Evolutionary conservation across 2,797 vertebrate species (phyloP), one percentile per base, ranked within the genome.

Genomic region (Columba guinea): DNA sequence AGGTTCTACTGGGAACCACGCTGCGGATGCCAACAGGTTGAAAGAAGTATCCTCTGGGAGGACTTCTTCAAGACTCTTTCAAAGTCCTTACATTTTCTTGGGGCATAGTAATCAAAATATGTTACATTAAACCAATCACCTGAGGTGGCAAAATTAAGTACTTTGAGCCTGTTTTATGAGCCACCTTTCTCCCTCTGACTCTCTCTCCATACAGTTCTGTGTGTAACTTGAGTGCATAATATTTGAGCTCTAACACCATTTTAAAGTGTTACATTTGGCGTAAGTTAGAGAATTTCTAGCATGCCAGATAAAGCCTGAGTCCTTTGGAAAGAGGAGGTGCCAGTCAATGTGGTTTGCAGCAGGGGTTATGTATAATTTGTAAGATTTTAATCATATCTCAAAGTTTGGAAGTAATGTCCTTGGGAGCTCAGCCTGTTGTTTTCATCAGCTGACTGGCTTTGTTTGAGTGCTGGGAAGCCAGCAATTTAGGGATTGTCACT

Each of bases 361-460:
- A 82, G 49, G 51, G 32, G 7, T 41, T 63, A 20, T 46, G n/a
- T 27, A 24, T 62, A 2, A 13, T 56, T 79, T 92, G 19, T 44
- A 63, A 58, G 60, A 21, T 89, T 92, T 90, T 37, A 67, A 67
- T 87, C 39, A 2, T 19, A 21, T 77, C n/a, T 84, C 63, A 79
- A 68, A 73, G 39, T 62, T 89, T 9, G 41, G 70, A 64, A 87
- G 63, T 46, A 17, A 30, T 11, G 24, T 60, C 27, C 22, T 77
- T 80, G 83, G 58, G 75, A 82, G 44, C 68, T 89, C 78, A 87
- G 81, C n/a, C 58, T 68, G 51, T 20, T 74, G 63, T 82, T 95
- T 56, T 64, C 56, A 30, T 71, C 53, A 22, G 23, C 63, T 90
- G 59, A 22, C 59, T 84, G 69, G 41, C 58, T 95, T 48, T 55